Base-by-base conservation (phyloP, 2,113 vertebrate species). In the Ageneiosus marmoratus region DNA sequence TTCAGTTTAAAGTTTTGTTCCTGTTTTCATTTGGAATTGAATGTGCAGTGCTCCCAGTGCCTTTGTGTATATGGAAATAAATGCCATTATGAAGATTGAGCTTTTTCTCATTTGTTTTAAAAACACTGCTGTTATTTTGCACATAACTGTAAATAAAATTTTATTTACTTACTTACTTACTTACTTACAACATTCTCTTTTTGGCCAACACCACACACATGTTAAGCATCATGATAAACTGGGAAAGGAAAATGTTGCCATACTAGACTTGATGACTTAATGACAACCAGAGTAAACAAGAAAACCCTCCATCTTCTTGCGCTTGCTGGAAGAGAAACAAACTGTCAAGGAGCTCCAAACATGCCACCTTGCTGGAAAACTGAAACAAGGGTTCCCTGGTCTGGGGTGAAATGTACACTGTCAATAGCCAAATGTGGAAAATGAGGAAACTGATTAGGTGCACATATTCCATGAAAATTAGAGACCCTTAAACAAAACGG, bases 161-260 rank as follows among this genome's bases (percentile, higher is more conserved):
- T n/a, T n/a, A n/a, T n/a, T n/a, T n/a, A n/a, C n/a, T n/a, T n/a
- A n/a, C n/a, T n/a, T n/a, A n/a, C n/a, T n/a, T n/a, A n/a, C n/a
- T n/a, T 41, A 3, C 37, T 41, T 13, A 10, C 4, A 2, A 29
- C 1, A 29, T 18, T 65, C 62, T 8, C 29, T 18, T 65, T 65
- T 24, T 32, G 29, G 29, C 29, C 4, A 34, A 63, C 29, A 13
- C 4, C 5, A 32, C 29, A 63, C 62, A 65, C 62, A 18, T 16
- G 16, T 34, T 34, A 24, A 65, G 15, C 32, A 0, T 37, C 63
- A 67, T 13, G 22, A n/a, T 12, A 73, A 41, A 8, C 44, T 7
- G 69, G 12, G n/a, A 50, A 74, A 74, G n/a, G 29, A 34, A 75
- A 75, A 74, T 74, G n/a, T 74, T 48, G 44, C 69, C 69, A 13